Base-by-base conservation (phyloP, 2,888 invertebrate genomes). In the Pollenia labialis region DNA sequence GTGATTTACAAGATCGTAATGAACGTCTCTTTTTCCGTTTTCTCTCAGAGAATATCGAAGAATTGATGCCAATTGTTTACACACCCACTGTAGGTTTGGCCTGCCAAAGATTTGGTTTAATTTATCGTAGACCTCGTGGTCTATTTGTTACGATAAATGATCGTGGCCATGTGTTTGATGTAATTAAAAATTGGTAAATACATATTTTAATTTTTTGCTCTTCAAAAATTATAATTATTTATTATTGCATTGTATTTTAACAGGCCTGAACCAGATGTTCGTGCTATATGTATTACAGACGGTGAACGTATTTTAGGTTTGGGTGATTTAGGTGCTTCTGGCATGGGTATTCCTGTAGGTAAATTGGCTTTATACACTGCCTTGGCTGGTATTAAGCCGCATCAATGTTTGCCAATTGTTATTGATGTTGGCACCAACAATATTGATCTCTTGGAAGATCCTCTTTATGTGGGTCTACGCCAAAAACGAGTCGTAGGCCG, bases 81-180 rank as follows among this genome's bases (percentile, higher is more conserved):
- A 99, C 99, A 0, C 99, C 99, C 0, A 99, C 99, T 0, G 99
- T 99, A 18, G 99, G 99, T 1, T 94, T 97, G 91, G 99, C 99
- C 0, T 99, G 99, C 93, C 99, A 99, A 94, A 97, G 97, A 91
- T 99, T 99, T 92, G 99, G 99, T 62, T 95, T 98, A 88, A 98
- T 99, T 92, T 99, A 97, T 93, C 95, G 99, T 88, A 95, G 98
- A 92, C 99, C 99, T 0, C 96, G 98, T 91, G 99, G 99, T 85
- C 95, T 99, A 11, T 99, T 99, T 93, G 96, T 99, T 89, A 98
- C 99, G 4, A 98, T 98, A 90, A 97, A 99, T 91, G 99, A 99
- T 93, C 97, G 97, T 90, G 98, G 98, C 42, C 97, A 99, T 92
- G 95, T 98, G 89, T 98, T 96, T 92, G 97, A 98, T 92, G 97